Evolutionary conservation across 2,888 invertebrate species (phyloP).

Genomic region (Tolmerus cingulatus): DNA sequence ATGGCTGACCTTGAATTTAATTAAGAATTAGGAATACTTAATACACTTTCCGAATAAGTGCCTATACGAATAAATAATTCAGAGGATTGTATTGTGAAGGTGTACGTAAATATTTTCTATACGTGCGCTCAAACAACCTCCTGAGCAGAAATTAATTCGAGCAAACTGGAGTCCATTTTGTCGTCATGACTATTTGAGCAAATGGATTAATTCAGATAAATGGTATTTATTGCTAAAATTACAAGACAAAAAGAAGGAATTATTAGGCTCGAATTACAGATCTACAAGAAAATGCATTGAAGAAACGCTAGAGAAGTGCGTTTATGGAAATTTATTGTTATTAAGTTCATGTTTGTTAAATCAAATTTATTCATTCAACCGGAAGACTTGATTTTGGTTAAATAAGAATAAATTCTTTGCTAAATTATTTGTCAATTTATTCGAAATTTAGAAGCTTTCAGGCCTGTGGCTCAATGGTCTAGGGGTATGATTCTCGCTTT

Average conservation of each 20-base stretch:
- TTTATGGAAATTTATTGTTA: background rate
- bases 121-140: background rate
- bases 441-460: no score
- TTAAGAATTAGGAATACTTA: background rate
- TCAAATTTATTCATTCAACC: no score
- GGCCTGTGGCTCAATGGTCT: slow-evolving; percentile 73
- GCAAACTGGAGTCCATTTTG: background rate
- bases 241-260: background rate
- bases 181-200: background rate
- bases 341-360: background rate
- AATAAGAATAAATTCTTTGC: background rate
- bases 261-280: background rate
- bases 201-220: background rate
- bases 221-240: background rate
- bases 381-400: background rate
- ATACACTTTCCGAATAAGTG: background rate
- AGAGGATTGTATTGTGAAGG: background rate
- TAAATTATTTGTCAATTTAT: background rate
- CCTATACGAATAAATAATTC: background rate
- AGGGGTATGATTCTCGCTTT: slow-evolving; percentile 75
- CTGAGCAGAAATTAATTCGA: background rate
- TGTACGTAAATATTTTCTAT: background rate
- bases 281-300: background rate
- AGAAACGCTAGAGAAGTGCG: background rate
- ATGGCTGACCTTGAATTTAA: background rate